Evolutionary conservation across 2,888 invertebrate genomes (phyloP), one percentile per base, ranked within the genome.

Genomic region (Eupithecia subfuscata): DNA sequence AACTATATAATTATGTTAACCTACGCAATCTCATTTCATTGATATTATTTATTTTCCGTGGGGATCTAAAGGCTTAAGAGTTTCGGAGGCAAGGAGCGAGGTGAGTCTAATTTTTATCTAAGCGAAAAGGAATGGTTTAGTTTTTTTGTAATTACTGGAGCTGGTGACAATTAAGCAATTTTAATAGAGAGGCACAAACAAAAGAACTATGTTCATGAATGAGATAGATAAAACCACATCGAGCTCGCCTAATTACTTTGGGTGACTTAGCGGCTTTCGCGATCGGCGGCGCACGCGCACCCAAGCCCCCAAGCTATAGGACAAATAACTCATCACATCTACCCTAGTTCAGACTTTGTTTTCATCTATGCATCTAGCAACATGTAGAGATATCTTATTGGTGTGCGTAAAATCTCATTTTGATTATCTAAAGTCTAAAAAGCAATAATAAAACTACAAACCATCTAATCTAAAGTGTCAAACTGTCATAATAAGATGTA

Each of bases 191-290:
- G 78, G 70, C 63, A 48, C 25, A 78, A 87, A 48, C 25, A 78
- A 87, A 82, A 78, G 82, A 63, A 79, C 74, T 78, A 79, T 77
- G 80, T 78, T 80, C 83, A 85, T 84, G 77, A 79, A 76, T 73
- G 84, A 85, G 85, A 82, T 82, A 80, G 80, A 83, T 82, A 81
- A 82, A 81, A 37, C 34, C 65, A 65, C 34, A 65, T 77, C 79
- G 80, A 82, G 77, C 81, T 74, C 76, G 76, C 68, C 78, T 86
- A 88, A 89, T 88, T 88, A 84, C 86, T 86, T 84, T 80, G 84
- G 85, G 86, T 89, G 89, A 88, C 87, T 86, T 76, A 76, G 84
- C 87, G 81, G 83, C 85, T 89, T 89, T 88, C 86, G 80, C 85
- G 80, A 75, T 70, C 75, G 77, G 69, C 76, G 75, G 80, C 81